Evolutionary conservation across 2,888 invertebrate genomes (phyloP).

Genomic region (Gastrophysa polygoni): DNA sequence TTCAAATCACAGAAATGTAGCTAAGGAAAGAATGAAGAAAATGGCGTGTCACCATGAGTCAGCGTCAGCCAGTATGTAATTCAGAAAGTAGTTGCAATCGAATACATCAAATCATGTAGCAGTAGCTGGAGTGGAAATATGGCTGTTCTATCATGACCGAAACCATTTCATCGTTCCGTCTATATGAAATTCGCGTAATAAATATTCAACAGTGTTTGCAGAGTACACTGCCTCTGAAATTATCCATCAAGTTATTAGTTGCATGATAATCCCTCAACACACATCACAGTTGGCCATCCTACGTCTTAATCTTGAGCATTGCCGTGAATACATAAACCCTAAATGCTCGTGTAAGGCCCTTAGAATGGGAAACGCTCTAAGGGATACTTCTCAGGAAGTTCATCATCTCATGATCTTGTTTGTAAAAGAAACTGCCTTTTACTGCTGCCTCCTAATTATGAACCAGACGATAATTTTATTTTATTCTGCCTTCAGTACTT

Average conservation of each 20-base stretch:
- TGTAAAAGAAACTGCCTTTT: slow-evolving; percentile 45
- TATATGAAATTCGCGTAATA: slow-evolving; percentile 42
- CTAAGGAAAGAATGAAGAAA: too few species aligned
- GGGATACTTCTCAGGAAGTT: slow-evolving; percentile 30
- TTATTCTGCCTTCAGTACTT: slow-evolving; percentile 11
- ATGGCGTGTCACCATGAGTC: too few species aligned
- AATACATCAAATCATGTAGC: too few species aligned
- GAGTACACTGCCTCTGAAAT: slow-evolving; percentile 49
- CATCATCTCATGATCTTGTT: slow-evolving; percentile 40
- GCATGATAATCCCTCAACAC: slow-evolving; percentile 46
- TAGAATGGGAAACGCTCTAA: slow-evolving; percentile 19
- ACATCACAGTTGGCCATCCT: slow-evolving; percentile 52
- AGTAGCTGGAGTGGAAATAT: neutral
- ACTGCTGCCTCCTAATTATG: slow-evolving; percentile 47
- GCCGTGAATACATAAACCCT: slow-evolving; percentile 54
- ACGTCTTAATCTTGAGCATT: slow-evolving; percentile 56
- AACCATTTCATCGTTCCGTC: slow-evolving; percentile 26
- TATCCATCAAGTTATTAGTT: slow-evolving; percentile 51
- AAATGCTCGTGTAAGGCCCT: slow-evolving; percentile 47
- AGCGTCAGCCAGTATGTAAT: too few species aligned
- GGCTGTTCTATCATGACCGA: neutral
- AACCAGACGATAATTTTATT: slow-evolving; percentile 37
- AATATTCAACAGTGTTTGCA: slow-evolving; percentile 52
- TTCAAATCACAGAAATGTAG: too few species aligned
- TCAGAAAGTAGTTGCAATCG: too few species aligned